These are phyloP conservation scores for Drosophila rellima DNA, from an alignment of 2,888 invertebrate species.

Conservation along the genomic window DNA sequence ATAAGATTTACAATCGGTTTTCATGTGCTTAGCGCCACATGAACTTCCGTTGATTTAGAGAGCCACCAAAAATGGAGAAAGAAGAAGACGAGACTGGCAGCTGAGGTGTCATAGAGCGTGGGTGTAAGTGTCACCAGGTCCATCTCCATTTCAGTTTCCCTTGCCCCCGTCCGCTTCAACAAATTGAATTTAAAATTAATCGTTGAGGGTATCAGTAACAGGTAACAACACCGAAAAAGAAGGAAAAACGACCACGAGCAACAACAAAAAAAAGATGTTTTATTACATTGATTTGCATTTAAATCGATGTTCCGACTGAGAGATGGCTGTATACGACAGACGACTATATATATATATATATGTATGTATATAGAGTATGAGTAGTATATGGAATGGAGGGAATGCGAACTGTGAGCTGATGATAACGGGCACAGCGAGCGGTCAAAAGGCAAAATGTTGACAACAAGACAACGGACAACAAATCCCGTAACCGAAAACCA, in stretches of 20 bases:
- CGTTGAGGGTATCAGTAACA: constrained; percentile 53
- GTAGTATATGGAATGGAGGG: constrained; percentile 3
- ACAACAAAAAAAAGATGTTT: constrained; percentile 65
- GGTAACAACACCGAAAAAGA: constrained; percentile 30
- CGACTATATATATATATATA: constrained; percentile 21
- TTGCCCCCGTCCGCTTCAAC: constrained; percentile 17
- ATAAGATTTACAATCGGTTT: constrained; percentile 65
- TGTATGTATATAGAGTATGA: background rate
- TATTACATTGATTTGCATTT: constrained; percentile 85
- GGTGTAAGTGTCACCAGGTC: constrained; percentile 69
- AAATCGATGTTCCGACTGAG: constrained; percentile 74
- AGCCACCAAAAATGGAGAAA: constrained; percentile 28
- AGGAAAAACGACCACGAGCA: constrained; percentile 15
- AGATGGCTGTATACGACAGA: constrained; percentile 41
- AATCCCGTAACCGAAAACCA: constrained; percentile 31
- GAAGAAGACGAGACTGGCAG: background rate
- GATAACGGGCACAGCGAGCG: constrained; percentile 75
- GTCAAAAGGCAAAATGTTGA: constrained; percentile 68
- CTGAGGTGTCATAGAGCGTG: constrained; percentile 45
- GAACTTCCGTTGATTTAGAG: constrained; percentile 73
- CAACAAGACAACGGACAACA: constrained; percentile 53
- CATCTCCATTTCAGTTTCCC: constrained; percentile 25
- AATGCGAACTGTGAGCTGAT: constrained; percentile 48
- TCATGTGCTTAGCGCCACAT: constrained; percentile 74
- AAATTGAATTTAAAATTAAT: constrained; percentile 76